These are phyloP conservation scores for Silvanus unidentatus DNA, from an alignment of 2,888 invertebrate genomes.

Conservation along the genomic window DNA sequence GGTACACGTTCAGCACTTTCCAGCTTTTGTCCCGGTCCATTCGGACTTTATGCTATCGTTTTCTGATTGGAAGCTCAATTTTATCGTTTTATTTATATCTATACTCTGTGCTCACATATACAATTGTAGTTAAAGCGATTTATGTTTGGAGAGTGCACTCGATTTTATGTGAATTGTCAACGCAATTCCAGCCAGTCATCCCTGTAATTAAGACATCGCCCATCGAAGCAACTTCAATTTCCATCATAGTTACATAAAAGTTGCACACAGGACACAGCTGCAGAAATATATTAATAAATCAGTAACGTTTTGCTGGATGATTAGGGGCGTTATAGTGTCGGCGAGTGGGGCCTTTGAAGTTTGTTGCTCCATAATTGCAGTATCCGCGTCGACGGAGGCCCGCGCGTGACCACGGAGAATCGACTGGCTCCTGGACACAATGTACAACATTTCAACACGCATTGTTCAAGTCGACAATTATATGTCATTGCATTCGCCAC, in stretches of 20 bases:
- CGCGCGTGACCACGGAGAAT: conserved; percentile 43
- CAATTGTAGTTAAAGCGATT: neutral
- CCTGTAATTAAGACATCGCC: no score
- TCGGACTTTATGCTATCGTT: conserved; percentile 17
- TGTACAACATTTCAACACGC: conserved; percentile 14
- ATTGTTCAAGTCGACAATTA: conserved; percentile 20
- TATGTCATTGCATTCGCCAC: conserved; percentile 12
- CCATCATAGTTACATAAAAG: no score
- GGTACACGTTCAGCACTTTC: conserved; percentile 30
- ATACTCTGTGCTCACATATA: no score
- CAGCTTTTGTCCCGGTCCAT: conserved; percentile 9
- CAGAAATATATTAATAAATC: conserved; percentile 33
- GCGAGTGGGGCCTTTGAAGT: conserved; percentile 30
- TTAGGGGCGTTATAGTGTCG: conserved; percentile 31
- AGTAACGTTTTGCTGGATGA: conserved; percentile 35
- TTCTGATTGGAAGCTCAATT: conserved; percentile 8
- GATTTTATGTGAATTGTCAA: conserved; percentile 25
- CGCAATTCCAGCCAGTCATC: no score
- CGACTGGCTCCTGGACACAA: conserved; percentile 35
- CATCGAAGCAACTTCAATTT: no score
- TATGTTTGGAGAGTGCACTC: no score
- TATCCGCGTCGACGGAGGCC: conserved; percentile 38
- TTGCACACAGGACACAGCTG: no score
- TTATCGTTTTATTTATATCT: no score
- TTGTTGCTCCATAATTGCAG: conserved; percentile 33